Percentiles rank a stretch among this genome's conserved stretches.
Conservation (phyloP, 2,797 vertebrate species). For the Avahi laniger region DNA sequence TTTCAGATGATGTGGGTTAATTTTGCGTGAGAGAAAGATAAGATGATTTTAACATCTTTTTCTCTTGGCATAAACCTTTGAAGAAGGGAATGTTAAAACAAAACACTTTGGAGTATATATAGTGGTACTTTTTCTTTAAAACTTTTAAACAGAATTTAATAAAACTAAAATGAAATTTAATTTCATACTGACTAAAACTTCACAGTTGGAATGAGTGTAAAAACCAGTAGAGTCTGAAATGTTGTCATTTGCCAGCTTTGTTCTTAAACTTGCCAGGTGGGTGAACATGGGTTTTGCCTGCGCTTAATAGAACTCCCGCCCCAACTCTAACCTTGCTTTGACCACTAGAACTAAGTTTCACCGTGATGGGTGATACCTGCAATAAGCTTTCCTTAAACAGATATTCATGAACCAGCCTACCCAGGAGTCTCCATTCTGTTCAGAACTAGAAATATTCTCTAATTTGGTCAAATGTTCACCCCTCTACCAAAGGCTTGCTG, state of each 20-base stretch:
- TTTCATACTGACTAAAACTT: background rate
- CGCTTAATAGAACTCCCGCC: background rate
- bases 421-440: background rate
- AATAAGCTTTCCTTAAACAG: background rate
- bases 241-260: background rate
- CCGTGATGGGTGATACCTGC: too few relatives aligned
- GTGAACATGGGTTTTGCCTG: background rate
- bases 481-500: background rate
- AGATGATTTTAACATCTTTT: background rate
- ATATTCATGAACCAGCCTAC: background rate
- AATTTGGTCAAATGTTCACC: fast-evolving
- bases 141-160: background rate
- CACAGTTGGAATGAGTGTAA: background rate
- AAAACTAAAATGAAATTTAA: background rate
- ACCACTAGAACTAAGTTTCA: background rate
- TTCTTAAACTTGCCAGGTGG: background rate
- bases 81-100: background rate
- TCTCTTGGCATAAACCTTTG: background rate
- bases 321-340: background rate
- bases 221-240: background rate
- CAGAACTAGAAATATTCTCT: background rate
- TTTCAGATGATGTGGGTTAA: background rate
- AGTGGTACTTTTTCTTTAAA: background rate
- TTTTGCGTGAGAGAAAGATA: background rate
- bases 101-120: background rate